A percentile compares a stretch with the other conserved stretches of the same genome.
These are phyloP conservation scores for Aricia artaxerxes DNA, from an alignment of 2,888 invertebrate species.

Conservation along the genomic window DNA sequence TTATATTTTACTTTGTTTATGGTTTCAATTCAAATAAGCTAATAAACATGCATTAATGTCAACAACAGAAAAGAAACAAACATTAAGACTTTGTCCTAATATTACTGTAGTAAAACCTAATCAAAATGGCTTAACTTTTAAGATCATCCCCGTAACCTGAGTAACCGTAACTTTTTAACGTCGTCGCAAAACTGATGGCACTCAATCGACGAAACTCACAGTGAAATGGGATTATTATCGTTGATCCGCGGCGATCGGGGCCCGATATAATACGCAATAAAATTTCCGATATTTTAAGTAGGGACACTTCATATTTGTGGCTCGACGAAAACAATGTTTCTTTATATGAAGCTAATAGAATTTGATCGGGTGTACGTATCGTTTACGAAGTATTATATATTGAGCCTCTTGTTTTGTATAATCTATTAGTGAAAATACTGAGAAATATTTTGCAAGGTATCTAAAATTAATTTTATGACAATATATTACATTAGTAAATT, in stretches of 20 bases:
- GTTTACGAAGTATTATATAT: neutral
- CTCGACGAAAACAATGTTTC: neutral
- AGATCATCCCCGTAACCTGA: constrained; percentile 2
- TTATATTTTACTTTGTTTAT: neutral
- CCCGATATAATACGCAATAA: constrained; percentile 59
- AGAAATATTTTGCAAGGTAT: neutral
- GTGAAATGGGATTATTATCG: constrained; percentile 67
- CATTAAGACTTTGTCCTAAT: neutral
- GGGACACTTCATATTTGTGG: constrained; percentile 10
- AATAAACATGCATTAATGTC: neutral
- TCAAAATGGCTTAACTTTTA: constrained; percentile 22
- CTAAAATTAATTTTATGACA: neutral
- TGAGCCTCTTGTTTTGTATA: neutral
- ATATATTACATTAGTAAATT: neutral
- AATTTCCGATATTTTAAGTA: constrained; percentile 26
- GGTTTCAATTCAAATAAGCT: neutral
- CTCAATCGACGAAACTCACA: constrained; percentile 64
- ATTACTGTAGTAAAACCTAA: neutral
- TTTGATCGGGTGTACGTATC: neutral
- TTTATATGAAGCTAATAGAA: neutral
- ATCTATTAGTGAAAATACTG: neutral
- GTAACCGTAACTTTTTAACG: constrained; percentile 41
- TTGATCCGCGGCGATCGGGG: constrained; percentile 65
- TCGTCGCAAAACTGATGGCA: constrained; percentile 43
- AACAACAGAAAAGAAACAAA: neutral